Conservation (phyloP, 2,113 vertebrate genomes). For the Bufo bufo region DNA sequence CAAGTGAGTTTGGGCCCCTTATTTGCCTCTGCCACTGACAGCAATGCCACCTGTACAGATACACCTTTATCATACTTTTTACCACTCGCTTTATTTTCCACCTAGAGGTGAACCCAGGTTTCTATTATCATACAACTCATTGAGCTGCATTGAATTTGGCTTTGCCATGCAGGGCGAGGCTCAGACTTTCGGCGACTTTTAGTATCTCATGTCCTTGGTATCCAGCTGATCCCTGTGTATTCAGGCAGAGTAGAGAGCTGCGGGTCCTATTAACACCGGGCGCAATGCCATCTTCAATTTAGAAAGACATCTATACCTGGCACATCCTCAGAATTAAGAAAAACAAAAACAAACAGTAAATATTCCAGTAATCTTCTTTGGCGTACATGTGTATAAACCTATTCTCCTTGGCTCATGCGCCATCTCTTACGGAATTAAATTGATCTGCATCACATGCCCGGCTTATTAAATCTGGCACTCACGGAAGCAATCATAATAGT, state of each 20-base stretch:
- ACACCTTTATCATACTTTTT: not conserved
- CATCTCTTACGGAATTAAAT: not conserved
- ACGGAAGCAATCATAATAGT: constrained; percentile 33
- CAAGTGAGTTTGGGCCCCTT: not conserved
- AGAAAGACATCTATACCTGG: not conserved
- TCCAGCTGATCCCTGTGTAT: constrained; percentile 2
- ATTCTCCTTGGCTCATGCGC: not conserved
- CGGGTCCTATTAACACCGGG: not conserved
- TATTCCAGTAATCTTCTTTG: not conserved
- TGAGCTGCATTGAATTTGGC: not conserved
- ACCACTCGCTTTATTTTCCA: not conserved
- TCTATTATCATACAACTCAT: not conserved
- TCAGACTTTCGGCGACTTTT: not conserved
- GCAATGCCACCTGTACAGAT: not conserved
- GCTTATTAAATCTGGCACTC: constrained; percentile 32
- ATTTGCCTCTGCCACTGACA: not conserved
- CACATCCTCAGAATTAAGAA: not conserved
- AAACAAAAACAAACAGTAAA: not conserved
- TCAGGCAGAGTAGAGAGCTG: not conserved
- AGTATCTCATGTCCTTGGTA: not conserved
- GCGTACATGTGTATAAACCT: not conserved
- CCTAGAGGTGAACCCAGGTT: not conserved
- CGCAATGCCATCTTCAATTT: not conserved
- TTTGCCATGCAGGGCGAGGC: no score
- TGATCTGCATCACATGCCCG: constrained; percentile 21